Evolutionary conservation across 2,888 invertebrate genomes (phyloP).

Genomic region (Eretmocerus hayati): DNA sequence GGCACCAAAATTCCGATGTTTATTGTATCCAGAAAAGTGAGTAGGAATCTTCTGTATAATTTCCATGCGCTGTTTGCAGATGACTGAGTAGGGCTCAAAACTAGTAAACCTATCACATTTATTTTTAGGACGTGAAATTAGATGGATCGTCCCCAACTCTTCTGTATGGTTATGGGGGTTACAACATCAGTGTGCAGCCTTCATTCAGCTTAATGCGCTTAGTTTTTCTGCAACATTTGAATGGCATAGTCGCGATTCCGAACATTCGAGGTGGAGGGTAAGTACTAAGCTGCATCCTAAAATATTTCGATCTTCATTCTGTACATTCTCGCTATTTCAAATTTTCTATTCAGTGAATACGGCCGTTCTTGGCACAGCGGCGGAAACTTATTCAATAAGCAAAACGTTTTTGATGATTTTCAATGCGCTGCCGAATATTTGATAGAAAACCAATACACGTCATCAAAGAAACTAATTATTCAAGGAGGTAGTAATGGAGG

Average conservation of each 20-base stretch:
- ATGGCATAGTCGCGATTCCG: conserved; percentile 83
- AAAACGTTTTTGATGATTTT: conserved; percentile 97
- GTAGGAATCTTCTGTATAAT: too few relatives aligned
- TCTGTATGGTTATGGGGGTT: conserved; percentile 95
- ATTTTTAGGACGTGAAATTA: conserved; percentile 53
- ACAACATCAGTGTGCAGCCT: conserved; percentile 87
- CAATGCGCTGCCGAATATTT: conserved; percentile 86
- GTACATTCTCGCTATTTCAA: not conserved
- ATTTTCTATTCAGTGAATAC: conserved; percentile 65
- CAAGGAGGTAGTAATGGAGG: conserved; percentile 98
- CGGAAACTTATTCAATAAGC: conserved; percentile 85
- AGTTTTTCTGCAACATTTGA: conserved; percentile 82
- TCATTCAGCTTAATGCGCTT: conserved; percentile 80
- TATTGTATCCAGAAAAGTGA: not conserved
- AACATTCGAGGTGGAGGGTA: conserved; percentile 96
- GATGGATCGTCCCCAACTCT: conserved; percentile 76
- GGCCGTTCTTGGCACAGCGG: conserved; percentile 96
- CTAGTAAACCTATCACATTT: not conserved
- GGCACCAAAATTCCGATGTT: not conserved
- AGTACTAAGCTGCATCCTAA: conserved; percentile 33
- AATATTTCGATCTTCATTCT: not conserved
- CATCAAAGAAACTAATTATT: conserved; percentile 66
- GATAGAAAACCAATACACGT: conserved; percentile 72
- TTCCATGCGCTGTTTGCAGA: not conserved
- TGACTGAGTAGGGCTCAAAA: not conserved